phyloP scores from a whole-genome alignment of 1,140 invertebrate genomes.

The Nylanderia fulva region DNA sequence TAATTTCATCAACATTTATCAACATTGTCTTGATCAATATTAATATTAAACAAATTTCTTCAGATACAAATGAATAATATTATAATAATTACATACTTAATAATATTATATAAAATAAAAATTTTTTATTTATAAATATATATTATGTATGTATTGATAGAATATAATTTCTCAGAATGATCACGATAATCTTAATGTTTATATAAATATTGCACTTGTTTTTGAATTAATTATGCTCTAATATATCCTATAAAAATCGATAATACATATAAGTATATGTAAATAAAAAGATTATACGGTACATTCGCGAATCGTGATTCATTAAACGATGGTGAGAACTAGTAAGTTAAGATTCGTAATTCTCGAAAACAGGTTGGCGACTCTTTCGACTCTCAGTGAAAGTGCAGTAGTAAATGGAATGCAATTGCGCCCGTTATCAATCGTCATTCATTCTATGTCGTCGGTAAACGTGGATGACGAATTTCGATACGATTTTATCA shows the following conservation, averaged over 20 bases:
- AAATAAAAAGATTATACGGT: background rate
- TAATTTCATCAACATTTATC: background rate
- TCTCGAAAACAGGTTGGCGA: slow-evolving; percentile 53
- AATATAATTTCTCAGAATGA: background rate
- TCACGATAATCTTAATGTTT: background rate
- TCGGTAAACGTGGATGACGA: slow-evolving; percentile 24
- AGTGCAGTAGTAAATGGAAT: slow-evolving; percentile 50
- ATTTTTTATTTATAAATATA: background rate
- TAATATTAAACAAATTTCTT: background rate
- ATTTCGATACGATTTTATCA: slow-evolving; percentile 4
- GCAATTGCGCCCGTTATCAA: slow-evolving; percentile 47
- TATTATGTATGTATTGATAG: too few relatives aligned
- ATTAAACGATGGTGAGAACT: slow-evolving; percentile 47
- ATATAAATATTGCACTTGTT: background rate
- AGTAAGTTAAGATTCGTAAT: slow-evolving; percentile 41
- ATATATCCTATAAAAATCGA: background rate
- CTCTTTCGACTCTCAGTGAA: slow-evolving; percentile 59
- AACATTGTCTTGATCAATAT: background rate
- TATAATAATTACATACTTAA: background rate
- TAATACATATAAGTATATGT: background rate
- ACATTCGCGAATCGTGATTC: slow-evolving; percentile 30
- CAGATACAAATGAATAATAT: background rate
- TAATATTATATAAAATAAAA: background rate
- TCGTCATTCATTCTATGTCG: slow-evolving; percentile 26
- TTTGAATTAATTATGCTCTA: background rate